Percentiles rank a stretch among this genome's conserved stretches.
Evolutionary conservation across 2,888 invertebrate species (phyloP).

Genomic region (Heteropelma amictum): DNA sequence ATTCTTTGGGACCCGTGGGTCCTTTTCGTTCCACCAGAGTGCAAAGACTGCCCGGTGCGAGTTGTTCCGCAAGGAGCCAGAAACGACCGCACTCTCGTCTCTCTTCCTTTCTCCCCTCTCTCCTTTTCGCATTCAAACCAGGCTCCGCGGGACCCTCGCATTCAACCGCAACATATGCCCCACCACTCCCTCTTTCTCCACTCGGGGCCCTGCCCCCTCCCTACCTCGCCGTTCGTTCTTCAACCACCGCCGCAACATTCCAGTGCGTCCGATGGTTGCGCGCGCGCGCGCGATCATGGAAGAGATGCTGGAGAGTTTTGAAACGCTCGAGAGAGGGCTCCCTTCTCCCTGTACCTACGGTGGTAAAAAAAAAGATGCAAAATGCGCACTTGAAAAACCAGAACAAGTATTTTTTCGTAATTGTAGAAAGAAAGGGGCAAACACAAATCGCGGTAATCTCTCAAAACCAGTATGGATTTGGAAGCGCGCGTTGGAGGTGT

Average conservation of each 20-base stretch:
- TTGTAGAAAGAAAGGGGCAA: background rate
- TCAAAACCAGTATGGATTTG: no score
- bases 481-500: no score
- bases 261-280: slow-evolving; percentile 75
- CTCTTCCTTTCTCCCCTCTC: slow-evolving; percentile 41
- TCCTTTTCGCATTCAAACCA: slow-evolving; percentile 13
- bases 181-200: slow-evolving; percentile 61
- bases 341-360: slow-evolving; percentile 46
- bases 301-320: slow-evolving; percentile 69
- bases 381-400: slow-evolving; percentile 70
- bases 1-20: slow-evolving; percentile 36
- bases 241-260: slow-evolving; percentile 75
- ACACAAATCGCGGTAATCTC: background rate
- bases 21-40: slow-evolving; percentile 44
- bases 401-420: slow-evolving; percentile 62
- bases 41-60: slow-evolving; percentile 69
- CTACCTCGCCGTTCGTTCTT: no score
- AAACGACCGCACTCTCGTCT: slow-evolving; percentile 19
- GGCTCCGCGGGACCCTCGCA: slow-evolving; percentile 58
- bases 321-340: slow-evolving; percentile 63
- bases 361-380: slow-evolving; percentile 63
- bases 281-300: slow-evolving; percentile 46
- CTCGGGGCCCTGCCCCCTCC: slow-evolving; percentile 37
- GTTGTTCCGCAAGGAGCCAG: slow-evolving; percentile 77
- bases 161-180: slow-evolving; percentile 55